A percentile compares a stretch with the other conserved stretches of the same genome.
phyloP scores from a whole-genome alignment of 2,113 vertebrate species.

The Brachirus orientalis region DNA sequence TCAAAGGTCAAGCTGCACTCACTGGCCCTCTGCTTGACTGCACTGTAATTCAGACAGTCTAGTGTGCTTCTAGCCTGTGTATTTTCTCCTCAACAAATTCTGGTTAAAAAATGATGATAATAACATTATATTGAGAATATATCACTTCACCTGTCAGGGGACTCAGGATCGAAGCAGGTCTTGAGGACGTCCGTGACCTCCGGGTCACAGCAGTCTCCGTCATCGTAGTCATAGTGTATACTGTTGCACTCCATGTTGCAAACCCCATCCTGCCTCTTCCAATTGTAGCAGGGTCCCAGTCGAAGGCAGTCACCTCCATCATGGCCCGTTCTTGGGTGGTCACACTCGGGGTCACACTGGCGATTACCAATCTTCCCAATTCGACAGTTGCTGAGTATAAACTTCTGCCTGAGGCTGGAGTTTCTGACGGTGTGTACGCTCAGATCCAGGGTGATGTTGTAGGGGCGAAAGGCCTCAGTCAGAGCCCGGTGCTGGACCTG shows the following conservation, averaged over 20 bases:
- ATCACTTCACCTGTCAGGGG: conserved; percentile 86
- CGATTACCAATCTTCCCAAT: conserved; percentile 94
- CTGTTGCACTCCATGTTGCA: conserved; percentile 95
- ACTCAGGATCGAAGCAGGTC: conserved; percentile 97
- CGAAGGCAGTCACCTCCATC: conserved; percentile 93
- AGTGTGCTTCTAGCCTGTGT: no score
- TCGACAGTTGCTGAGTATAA: conserved; percentile 92
- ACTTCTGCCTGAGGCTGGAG: conserved; percentile 85
- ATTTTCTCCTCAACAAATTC: no score
- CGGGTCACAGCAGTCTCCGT: conserved; percentile 94
- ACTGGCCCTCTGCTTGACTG: no score
- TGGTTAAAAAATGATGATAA: neutral
- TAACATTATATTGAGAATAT: neutral
- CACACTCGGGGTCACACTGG: conserved; percentile 92
- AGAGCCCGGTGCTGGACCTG: conserved; percentile 86
- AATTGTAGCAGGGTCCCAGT: conserved; percentile 88
- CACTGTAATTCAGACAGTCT: no score
- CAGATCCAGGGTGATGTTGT: conserved; percentile 93
- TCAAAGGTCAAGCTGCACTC: no score
- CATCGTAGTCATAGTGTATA: conserved; percentile 93
- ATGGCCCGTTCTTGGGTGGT: conserved; percentile 91
- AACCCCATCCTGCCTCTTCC: conserved; percentile 90
- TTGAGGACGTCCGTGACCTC: conserved; percentile 83
- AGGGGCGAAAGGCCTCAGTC: conserved; percentile 85
- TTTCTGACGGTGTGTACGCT: conserved; percentile 83